phyloP scores from a whole-genome alignment of 2,888 invertebrate genomes.

The Pseudeuparius sepicola region DNA sequence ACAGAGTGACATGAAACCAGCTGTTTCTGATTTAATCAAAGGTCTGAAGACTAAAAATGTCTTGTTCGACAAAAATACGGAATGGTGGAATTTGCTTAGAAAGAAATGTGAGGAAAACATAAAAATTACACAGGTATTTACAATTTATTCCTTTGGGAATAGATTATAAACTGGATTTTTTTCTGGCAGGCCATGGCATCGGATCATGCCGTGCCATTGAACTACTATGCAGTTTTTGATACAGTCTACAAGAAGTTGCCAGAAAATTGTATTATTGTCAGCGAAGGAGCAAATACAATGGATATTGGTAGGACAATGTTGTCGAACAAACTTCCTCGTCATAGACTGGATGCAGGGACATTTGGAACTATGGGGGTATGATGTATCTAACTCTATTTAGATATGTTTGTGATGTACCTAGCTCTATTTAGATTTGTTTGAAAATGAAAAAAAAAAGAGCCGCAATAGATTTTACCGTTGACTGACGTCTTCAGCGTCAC shows the following conservation, averaged over 20 bases:
- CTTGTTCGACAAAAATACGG: slow-evolving; percentile 43
- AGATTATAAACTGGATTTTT: not conserved
- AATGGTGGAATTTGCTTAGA: slow-evolving; percentile 70
- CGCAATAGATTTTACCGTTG: no score
- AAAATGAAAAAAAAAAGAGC: no score
- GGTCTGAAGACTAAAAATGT: slow-evolving; percentile 48
- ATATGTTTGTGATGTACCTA: no score
- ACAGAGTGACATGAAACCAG: slow-evolving; percentile 73
- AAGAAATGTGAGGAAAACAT: slow-evolving; percentile 65
- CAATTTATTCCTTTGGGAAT: not conserved
- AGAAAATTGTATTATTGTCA: slow-evolving; percentile 79
- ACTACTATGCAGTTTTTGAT: slow-evolving; percentile 89
- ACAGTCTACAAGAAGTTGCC: slow-evolving; percentile 69
- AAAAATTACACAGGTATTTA: slow-evolving; percentile 54
- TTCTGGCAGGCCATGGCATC: slow-evolving; percentile 52
- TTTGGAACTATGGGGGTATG: slow-evolving; percentile 92
- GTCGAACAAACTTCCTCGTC: slow-evolving; percentile 72
- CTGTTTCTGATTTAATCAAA: slow-evolving; percentile 52
- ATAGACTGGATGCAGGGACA: slow-evolving; percentile 89
- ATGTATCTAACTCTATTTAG: no score
- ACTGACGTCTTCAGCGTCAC: no score
- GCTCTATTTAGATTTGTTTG: no score
- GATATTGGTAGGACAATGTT: slow-evolving; percentile 90
- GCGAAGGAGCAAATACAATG: slow-evolving; percentile 98
- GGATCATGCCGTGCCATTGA: slow-evolving; percentile 67